A percentile compares a stretch with the other conserved stretches of the same genome.
phyloP scores from a whole-genome alignment of 2,797 vertebrate species.

The Enteromius afrohamiltoni region DNA sequence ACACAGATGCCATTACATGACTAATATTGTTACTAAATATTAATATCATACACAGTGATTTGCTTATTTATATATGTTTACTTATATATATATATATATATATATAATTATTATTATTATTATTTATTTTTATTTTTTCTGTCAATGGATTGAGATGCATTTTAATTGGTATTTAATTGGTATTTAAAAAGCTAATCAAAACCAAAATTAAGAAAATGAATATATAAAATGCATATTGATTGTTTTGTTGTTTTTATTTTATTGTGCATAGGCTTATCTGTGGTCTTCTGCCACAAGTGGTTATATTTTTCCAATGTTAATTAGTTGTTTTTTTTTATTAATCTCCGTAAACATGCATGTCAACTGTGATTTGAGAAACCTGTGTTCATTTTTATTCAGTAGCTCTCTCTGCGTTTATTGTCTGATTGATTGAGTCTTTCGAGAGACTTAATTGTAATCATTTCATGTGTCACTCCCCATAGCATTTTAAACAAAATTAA shows the following conservation, averaged over 20 bases:
- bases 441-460: not conserved
- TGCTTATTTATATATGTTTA: not conserved
- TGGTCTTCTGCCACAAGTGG: not conserved
- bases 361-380: not conserved
- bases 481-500: not conserved
- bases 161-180: not conserved
- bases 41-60: not conserved
- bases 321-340: not conserved
- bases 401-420: not conserved
- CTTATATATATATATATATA: too few relatives aligned
- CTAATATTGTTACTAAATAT: not conserved
- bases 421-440: not conserved
- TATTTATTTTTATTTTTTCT: too few relatives aligned
- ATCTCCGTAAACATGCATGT: not conserved
- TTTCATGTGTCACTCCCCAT: not conserved
- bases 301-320: not conserved
- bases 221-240: not conserved
- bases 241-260: not conserved
- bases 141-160: not conserved
- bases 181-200: not conserved
- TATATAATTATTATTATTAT: too few relatives aligned
- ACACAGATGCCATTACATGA: not conserved
- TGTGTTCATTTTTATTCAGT: not conserved
- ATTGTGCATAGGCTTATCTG: not conserved
- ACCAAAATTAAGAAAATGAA: not conserved